These are phyloP conservation scores for Collichthys lucidus DNA, from an alignment of 2,113 vertebrate genomes.

Conservation along the genomic window DNA sequence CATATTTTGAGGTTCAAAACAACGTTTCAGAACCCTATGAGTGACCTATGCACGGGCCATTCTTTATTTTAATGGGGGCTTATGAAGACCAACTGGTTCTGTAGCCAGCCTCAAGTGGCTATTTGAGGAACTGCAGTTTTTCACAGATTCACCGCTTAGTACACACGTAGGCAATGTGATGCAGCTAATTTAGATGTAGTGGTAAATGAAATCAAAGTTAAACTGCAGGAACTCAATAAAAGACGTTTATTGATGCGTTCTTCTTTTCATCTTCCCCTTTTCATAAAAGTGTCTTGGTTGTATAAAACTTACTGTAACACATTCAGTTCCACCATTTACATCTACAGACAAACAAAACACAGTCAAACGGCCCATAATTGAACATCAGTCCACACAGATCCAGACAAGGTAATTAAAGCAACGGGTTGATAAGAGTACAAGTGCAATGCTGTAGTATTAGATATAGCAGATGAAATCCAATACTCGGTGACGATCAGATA, in stretches of 20 bases:
- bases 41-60: too few species aligned
- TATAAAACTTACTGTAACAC: neutral
- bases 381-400: conserved; percentile 25
- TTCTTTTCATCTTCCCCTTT: neutral
- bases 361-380: neutral
- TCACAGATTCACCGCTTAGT: too few species aligned
- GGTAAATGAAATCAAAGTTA: neutral
- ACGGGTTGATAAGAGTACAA: neutral
- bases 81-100: too few species aligned
- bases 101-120: too few species aligned
- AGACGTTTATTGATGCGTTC: neutral
- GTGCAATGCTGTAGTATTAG: conserved; percentile 16
- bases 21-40: too few species aligned
- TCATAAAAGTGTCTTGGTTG: neutral
- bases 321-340: neutral
- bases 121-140: too few species aligned
- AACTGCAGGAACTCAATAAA: neutral
- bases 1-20: too few species aligned
- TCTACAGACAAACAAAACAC: conserved; percentile 16
- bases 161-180: neutral
- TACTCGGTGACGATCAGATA: conserved; percentile 48
- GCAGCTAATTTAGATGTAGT: neutral
- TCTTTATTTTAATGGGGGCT: too few species aligned
- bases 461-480: conserved; percentile 42
- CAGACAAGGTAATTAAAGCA: conserved; percentile 38